Conservation (phyloP, 1,140 invertebrate genomes). For the Drosophila auraria region DNA sequence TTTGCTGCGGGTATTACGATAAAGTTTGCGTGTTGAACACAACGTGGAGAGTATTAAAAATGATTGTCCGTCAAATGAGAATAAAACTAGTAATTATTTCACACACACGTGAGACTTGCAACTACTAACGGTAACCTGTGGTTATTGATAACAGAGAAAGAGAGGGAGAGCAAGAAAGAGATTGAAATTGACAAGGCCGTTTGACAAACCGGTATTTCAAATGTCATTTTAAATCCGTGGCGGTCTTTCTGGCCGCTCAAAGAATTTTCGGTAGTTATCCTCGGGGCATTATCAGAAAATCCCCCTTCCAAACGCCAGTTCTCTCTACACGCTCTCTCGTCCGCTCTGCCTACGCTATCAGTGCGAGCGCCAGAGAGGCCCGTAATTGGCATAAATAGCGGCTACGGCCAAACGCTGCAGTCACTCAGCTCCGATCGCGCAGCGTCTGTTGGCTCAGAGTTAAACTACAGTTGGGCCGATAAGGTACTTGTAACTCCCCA, state of each 20-base stretch:
- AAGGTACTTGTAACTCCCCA: constrained; percentile 25
- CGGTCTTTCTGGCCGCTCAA: constrained; percentile 17
- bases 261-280: constrained; percentile 12
- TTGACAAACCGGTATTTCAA: constrained; percentile 24
- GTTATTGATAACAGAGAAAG: constrained; percentile 26
- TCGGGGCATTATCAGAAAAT: constrained; percentile 62
- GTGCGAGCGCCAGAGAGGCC: constrained; percentile 23
- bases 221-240: constrained; percentile 25
- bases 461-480: constrained; percentile 30
- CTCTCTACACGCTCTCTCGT: constrained; percentile 4
- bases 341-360: constrained; percentile 32
- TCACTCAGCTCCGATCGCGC: constrained; percentile 46
- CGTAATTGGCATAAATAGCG: constrained; percentile 60
- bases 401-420: constrained; percentile 24
- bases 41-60: constrained; percentile 45
- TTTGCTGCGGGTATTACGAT: constrained; percentile 62
- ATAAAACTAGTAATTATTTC: constrained; percentile 9
- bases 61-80: constrained; percentile 55
- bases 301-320: constrained; percentile 33
- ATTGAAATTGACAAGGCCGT: constrained; percentile 8
- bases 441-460: constrained; percentile 21
- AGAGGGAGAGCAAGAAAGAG: not conserved
- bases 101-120: not conserved
- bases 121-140: constrained; percentile 29
- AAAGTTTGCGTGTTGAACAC: constrained; percentile 60